These are phyloP conservation scores for Eidolon helvum DNA, from an alignment of 2,113 vertebrate species.

Conservation along the genomic window DNA sequence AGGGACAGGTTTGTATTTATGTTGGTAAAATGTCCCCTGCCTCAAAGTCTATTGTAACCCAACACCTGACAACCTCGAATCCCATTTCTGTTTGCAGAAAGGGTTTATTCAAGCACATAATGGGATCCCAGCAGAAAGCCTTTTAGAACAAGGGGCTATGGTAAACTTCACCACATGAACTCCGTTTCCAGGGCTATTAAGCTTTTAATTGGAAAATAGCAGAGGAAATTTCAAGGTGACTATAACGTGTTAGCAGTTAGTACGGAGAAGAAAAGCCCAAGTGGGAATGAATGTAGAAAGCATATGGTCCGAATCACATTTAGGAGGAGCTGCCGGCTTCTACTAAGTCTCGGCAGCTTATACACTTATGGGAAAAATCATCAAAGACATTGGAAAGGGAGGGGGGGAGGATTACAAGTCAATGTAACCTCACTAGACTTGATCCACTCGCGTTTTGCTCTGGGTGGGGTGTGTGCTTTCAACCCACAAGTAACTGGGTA, in stretches of 20 bases:
- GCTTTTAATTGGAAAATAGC: conserved; percentile 99
- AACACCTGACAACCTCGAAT: conserved; percentile 92
- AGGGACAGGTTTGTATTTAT: conserved; percentile 84
- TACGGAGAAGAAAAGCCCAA: conserved; percentile 76
- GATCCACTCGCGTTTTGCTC: neutral
- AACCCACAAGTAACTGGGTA: conserved; percentile 30
- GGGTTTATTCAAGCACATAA: conserved; percentile 99
- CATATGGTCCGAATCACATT: conserved; percentile 83
- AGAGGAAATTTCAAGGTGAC: conserved; percentile 98
- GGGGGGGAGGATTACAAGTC: conserved; percentile 17
- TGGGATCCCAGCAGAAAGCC: conserved; percentile 94
- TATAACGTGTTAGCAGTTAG: conserved; percentile 89
- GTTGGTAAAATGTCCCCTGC: conserved; percentile 88
- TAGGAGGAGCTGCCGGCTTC: conserved; percentile 63
- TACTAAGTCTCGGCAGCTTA: conserved; percentile 1
- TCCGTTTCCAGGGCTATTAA: conserved; percentile 99
- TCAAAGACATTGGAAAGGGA: conserved; percentile 7
- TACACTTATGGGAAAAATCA: conserved; percentile 62
- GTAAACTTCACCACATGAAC: conserved; percentile 96
- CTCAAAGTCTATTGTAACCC: conserved; percentile 93
- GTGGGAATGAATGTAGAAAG: conserved; percentile 77
- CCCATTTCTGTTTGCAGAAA: conserved; percentile 93
- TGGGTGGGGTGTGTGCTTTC: conserved; percentile 14
- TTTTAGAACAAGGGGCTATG: conserved; percentile 89
- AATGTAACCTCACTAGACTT: conserved; percentile 34